Evolutionary conservation across 2,113 vertebrate species (phyloP).

Genomic region (Nannospalax galili): DNA sequence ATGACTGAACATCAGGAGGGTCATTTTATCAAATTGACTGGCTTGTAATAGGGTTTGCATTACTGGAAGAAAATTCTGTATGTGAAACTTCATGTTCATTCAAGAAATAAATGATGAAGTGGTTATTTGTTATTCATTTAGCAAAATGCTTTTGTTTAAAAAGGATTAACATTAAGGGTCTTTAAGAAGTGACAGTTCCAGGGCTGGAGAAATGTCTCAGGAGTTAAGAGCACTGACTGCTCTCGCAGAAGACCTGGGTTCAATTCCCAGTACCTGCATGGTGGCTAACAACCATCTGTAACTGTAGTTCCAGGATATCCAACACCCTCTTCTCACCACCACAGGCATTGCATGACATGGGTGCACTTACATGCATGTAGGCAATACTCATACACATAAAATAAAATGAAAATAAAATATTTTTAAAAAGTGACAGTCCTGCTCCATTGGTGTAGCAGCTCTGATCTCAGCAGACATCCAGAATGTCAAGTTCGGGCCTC

Average conservation of each 20-base stretch:
- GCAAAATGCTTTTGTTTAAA: not conserved
- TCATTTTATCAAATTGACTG: constrained; percentile 21
- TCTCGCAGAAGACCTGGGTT: too few species aligned
- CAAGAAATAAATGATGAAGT: not conserved
- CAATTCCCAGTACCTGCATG: too few species aligned
- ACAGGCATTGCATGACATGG: too few species aligned
- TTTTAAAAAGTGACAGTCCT: not conserved
- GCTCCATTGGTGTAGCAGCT: too few species aligned
- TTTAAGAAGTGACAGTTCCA: not conserved
- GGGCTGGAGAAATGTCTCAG: too few species aligned
- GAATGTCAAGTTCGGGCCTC: too few species aligned
- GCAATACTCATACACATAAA: not conserved
- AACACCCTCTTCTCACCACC: too few species aligned
- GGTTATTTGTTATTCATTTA: constrained; percentile 20
- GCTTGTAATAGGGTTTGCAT: not conserved
- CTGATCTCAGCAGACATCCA: too few species aligned
- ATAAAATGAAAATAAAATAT: not conserved
- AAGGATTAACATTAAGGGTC: not conserved
- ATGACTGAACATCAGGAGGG: not conserved
- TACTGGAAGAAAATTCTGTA: not conserved
- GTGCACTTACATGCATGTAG: too few species aligned
- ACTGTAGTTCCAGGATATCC: too few species aligned
- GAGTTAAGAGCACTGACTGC: too few species aligned
- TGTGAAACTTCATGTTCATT: not conserved
- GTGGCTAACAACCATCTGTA: too few species aligned